These are phyloP conservation scores for Ceyx erithaca DNA, from an alignment of 2,797 vertebrate genomes.

Conservation along the genomic window DNA sequence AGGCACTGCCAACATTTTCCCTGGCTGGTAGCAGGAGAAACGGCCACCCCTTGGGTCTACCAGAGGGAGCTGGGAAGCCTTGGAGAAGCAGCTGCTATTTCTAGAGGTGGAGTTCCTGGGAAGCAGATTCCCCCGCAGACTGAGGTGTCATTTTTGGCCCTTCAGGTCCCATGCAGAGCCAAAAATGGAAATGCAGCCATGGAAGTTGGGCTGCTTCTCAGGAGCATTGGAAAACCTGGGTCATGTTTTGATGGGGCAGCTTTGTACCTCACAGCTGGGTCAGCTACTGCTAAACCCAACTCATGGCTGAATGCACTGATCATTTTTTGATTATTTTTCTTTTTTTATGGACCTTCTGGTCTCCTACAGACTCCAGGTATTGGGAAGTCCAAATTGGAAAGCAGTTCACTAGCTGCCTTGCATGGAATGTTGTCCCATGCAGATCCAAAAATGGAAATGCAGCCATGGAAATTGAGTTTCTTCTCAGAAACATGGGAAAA, in stretches of 20 bases:
- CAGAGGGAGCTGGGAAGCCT: neutral
- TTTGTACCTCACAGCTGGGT: neutral
- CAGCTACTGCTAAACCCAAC: neutral
- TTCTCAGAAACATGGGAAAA: accelerated
- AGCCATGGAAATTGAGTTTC: accelerated
- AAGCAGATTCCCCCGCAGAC: neutral
- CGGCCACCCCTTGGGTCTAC: neutral
- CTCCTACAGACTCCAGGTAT: neutral
- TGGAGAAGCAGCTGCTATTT: slow-evolving; percentile 24
- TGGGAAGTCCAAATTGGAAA: neutral
- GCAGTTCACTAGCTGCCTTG: neutral
- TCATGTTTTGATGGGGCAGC: neutral
- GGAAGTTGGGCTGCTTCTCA: accelerated
- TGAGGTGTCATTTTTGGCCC: neutral
- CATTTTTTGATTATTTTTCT: neutral
- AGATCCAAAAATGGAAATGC: neutral
- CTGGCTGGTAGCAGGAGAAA: neutral
- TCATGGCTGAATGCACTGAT: neutral
- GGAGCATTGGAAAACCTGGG: neutral
- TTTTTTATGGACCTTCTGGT: neutral
- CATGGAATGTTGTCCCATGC: neutral
- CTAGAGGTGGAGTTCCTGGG: neutral
- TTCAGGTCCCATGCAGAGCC: neutral
- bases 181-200: neutral
- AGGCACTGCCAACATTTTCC: slow-evolving; percentile 21